phyloP scores from a whole-genome alignment of 2,113 vertebrate species.

The Actinemys pallida region DNA sequence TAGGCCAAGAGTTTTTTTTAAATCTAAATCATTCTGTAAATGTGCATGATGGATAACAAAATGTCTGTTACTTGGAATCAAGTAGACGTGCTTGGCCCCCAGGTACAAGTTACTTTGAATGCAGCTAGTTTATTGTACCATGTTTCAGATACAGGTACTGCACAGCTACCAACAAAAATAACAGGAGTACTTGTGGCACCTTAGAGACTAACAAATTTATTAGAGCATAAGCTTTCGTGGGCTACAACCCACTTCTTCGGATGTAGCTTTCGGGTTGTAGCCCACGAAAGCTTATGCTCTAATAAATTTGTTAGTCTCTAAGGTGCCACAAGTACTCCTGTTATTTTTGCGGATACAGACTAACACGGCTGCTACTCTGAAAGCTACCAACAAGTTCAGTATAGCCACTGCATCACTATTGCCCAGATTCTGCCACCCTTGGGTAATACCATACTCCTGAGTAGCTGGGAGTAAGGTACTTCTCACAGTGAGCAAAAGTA shows the following conservation, averaged over 20 bases:
- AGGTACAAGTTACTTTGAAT: neutral
- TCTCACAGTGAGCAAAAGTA: neutral
- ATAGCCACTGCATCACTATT: neutral
- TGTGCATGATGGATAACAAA: neutral
- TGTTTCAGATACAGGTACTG: neutral
- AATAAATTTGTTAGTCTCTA: too few relatives aligned
- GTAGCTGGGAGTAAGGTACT: neutral
- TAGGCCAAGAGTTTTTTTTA: neutral
- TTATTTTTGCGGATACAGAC: too few relatives aligned
- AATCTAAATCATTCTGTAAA: neutral
- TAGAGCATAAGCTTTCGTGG: too few relatives aligned
- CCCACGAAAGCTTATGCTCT: too few relatives aligned
- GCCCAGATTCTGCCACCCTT: neutral
- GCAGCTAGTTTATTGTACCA: neutral
- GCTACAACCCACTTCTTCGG: too few relatives aligned
- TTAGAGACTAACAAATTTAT: too few relatives aligned
- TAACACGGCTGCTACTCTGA: too few relatives aligned
- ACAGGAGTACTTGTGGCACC: too few relatives aligned
- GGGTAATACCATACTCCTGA: neutral
- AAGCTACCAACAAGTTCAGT: neutral
- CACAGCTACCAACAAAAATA: neutral
- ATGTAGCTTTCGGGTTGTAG: too few relatives aligned
- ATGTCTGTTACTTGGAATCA: neutral
- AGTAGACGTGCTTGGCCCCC: neutral
- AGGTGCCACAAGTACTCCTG: too few relatives aligned